Conservation (phyloP, 37 sponge, comb jelly and placozoan species). For the Spongilla lacustris region DNA sequence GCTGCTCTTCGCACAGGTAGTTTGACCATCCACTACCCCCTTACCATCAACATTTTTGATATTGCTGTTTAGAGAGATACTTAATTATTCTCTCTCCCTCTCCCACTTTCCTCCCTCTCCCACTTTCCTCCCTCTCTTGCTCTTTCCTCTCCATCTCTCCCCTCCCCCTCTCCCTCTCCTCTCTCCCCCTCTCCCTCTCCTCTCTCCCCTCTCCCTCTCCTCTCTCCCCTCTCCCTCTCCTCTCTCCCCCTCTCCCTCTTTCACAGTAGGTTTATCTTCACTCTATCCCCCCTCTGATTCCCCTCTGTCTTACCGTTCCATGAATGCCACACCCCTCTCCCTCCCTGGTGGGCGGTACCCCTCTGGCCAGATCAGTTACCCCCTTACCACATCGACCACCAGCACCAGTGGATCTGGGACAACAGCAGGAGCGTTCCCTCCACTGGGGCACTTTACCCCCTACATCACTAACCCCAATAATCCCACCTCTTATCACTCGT, state of each 20-base stretch:
- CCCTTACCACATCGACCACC: slow-evolving; percentile 11
- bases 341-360: slow-evolving; percentile 10
- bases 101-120: too few species aligned
- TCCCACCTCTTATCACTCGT: too few species aligned
- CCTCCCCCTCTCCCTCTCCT: not conserved
- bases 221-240: not conserved
- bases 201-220: not conserved
- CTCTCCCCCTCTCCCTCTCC: not conserved
- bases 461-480: too few species aligned
- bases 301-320: slow-evolving; percentile 18
- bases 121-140: not conserved
- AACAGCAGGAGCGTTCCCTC: too few species aligned
- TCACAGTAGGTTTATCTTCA: not conserved
- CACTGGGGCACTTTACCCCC: too few species aligned
- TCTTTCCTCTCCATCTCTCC: not conserved
- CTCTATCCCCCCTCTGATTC: slow-evolving; percentile 28
- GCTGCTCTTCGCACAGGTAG: too few species aligned
- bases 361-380: not conserved
- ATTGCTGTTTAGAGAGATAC: too few species aligned
- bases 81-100: not conserved
- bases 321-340: slow-evolving; percentile 5
- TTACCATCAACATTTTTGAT: too few species aligned
- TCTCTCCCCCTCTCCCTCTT: not conserved
- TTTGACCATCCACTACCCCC: too few species aligned
- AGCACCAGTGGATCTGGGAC: too few species aligned